These are phyloP conservation scores for Penaeus monodon DNA, from an alignment of 2,888 invertebrate species.

Conservation along the genomic window DNA sequence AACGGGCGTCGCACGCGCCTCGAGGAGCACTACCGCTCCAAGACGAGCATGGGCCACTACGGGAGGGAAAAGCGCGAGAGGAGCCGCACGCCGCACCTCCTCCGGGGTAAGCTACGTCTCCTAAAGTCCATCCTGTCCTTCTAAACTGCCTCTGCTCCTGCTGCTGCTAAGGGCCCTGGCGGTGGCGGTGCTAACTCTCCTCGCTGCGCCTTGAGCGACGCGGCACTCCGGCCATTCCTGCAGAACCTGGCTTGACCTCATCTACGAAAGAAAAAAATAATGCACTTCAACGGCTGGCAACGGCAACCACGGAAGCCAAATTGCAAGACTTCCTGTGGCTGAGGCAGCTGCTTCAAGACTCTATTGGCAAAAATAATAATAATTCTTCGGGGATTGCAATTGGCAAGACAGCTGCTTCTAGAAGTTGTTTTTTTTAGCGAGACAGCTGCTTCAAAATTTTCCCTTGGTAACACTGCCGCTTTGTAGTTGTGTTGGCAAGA, in stretches of 20 bases:
- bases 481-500: slow-evolving; percentile 17
- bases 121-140: slow-evolving; percentile 64
- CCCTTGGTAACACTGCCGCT: background rate
- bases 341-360: background rate
- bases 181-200: slow-evolving; percentile 3
- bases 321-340: too few species aligned
- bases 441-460: background rate
- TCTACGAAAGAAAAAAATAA: too few species aligned
- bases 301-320: too few species aligned
- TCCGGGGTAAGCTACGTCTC: slow-evolving; percentile 62
- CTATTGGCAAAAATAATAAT: slow-evolving; percentile 2
- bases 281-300: too few species aligned
- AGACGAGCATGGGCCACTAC: slow-evolving; percentile 57
- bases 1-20: slow-evolving; percentile 35
- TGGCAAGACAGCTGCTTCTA: slow-evolving; percentile 26
- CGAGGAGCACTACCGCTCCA: slow-evolving; percentile 56
- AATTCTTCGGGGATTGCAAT: background rate
- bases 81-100: slow-evolving; percentile 50
- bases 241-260: background rate
- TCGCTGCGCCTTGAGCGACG: background rate
- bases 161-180: slow-evolving; percentile 19
- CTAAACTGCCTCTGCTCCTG: slow-evolving; percentile 26
- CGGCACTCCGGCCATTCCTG: background rate
- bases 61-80: slow-evolving; percentile 40
- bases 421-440: background rate